These are phyloP conservation scores for Caenorhabditis brenneri DNA, from an alignment of 1,140 invertebrate species.

Conservation along the genomic window DNA sequence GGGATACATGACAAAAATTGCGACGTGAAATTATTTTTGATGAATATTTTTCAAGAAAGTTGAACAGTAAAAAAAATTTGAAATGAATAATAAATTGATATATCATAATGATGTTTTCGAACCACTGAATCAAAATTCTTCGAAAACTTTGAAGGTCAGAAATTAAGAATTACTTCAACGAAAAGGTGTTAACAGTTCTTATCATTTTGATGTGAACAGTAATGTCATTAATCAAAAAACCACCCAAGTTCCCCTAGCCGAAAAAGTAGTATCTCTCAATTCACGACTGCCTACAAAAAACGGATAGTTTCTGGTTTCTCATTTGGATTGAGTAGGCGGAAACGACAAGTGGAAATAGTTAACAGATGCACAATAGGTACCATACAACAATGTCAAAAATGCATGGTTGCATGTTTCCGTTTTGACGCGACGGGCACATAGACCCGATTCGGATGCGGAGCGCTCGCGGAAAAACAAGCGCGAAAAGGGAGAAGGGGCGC, in stretches of 20 bases:
- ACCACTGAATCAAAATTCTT: no score
- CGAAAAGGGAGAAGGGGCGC: not conserved
- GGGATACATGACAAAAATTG: no score
- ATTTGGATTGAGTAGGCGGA: conserved; percentile 34
- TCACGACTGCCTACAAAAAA: not conserved
- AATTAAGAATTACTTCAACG: not conserved
- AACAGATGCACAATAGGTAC: conserved; percentile 11
- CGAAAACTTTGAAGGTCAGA: no score
- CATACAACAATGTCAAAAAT: conserved; percentile 43
- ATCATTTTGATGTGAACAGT: not conserved
- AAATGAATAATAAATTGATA: no score
- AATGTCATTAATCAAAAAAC: not conserved
- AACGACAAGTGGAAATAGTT: not conserved
- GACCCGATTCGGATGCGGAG: conserved; percentile 29
- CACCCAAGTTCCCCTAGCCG: not conserved
- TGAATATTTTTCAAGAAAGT: no score
- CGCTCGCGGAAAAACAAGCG: conserved; percentile 28
- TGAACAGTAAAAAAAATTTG: no score
- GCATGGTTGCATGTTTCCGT: conserved; percentile 40
- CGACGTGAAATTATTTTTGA: no score
- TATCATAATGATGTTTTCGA: no score
- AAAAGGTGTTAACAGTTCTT: conserved; percentile 7
- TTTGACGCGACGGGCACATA: conserved; percentile 23
- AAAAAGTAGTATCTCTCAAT: not conserved
- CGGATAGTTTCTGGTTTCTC: not conserved